Evolutionary conservation across 2,113 vertebrate genomes (phyloP).

Genomic region (Phaethon lepturus): DNA sequence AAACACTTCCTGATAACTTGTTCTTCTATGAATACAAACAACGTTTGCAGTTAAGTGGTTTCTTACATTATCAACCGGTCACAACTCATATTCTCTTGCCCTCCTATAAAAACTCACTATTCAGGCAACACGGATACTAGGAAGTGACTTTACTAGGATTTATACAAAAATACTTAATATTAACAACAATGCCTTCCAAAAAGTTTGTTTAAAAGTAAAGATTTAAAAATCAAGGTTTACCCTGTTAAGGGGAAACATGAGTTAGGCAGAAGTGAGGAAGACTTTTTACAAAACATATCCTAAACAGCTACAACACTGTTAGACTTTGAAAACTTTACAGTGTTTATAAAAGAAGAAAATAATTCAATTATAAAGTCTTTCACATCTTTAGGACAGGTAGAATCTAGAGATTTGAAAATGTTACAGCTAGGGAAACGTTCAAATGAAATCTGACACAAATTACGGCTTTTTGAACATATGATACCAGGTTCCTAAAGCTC

Average conservation of each 20-base stretch:
- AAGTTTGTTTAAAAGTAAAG: not conserved
- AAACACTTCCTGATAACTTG: not conserved
- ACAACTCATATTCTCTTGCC: not conserved
- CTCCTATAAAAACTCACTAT: not conserved
- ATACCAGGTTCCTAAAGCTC: not conserved
- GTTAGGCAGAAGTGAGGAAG: not conserved
- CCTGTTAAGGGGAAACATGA: not conserved
- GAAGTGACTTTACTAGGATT: not conserved
- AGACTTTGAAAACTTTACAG: not conserved
- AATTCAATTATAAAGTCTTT: not conserved
- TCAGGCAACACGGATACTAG: not conserved
- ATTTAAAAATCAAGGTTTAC: not conserved
- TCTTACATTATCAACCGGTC: not conserved
- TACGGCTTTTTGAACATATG: not conserved
- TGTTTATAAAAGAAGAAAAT: not conserved
- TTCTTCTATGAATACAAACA: slow-evolving; percentile 20
- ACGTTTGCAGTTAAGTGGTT: slow-evolving; percentile 5
- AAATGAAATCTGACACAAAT: slow-evolving; percentile 18
- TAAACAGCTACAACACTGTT: not conserved
- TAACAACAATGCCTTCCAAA: not conserved
- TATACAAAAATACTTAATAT: not conserved
- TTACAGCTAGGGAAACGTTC: not conserved
- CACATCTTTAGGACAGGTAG: not conserved
- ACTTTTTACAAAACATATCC: not conserved
- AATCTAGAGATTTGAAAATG: slow-evolving; percentile 10